Base-by-base conservation (phyloP, 2,113 vertebrate species). In the Spilogale gracilis region DNA sequence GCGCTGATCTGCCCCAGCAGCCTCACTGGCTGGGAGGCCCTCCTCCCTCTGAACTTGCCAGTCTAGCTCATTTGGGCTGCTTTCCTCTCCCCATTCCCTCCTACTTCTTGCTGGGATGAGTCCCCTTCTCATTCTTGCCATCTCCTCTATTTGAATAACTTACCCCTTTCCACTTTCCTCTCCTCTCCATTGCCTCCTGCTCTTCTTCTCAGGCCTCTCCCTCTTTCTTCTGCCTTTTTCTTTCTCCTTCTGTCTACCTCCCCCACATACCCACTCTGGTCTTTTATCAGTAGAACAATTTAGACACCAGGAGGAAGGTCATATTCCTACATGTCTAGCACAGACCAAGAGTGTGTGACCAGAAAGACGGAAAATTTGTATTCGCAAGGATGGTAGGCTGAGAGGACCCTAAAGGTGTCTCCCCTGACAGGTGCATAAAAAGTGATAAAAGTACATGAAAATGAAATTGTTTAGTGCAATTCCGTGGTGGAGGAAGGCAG, bases 21-120 rank as follows among this genome's bases (percentile, higher is more conserved):
- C 38, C 30, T 5, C 17, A 43, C 12, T 9, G 9, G n/a, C 7
- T 18, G 3, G 2, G 0, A 60, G 52, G 0, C 18, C 60, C 13
- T 80, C 7, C 16, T 32, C 16, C 38, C 67, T 43, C 63, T 16
- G 9, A 76, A 43, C 10, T 52, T 7, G 58, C 25, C 32, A 20
- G 21, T 11, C 20, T 18, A 43, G 0, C 38, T 80, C 60, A 21
- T 43, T 56, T 50, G 85, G 23, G 18, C 21, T 73, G 54, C 67
- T 38, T 63, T 30, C 20, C 12, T 9, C 52, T 4, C 30, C 1
- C 9, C 21, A 0, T 30, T 18, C 48, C 69, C 27, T 56, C 43
- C 14, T 1, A 1, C 38, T 9, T 1, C 50, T 30, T n/a, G 65
- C 30, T 60, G 69, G n/a, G 3, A 27, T 84, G 14, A n/a, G 27